Percentiles rank a stretch among this genome's conserved stretches.
phyloP scores from a whole-genome alignment of 37 sponge, comb jelly and placozoan species.

The Halichondria panicea region DNA sequence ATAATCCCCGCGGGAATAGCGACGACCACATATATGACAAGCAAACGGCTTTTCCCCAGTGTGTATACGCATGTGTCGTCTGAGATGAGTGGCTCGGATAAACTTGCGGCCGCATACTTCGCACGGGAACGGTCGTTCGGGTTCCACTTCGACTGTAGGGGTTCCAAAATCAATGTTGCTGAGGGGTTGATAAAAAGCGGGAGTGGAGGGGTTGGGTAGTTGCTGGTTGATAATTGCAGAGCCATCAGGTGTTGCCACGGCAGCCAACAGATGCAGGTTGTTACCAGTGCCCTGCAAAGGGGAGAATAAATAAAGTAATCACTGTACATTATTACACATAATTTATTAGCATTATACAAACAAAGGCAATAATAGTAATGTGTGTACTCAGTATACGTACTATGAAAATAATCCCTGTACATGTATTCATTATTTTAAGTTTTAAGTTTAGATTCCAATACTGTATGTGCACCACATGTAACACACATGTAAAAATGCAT shows the following conservation, averaged over 20 bases:
- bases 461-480: too few species aligned
- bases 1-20: conserved; percentile 74
- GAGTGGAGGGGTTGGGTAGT: conserved; percentile 1
- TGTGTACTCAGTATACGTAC: too few species aligned
- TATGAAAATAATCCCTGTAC: too few species aligned
- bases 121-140: conserved; percentile 58
- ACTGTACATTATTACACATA: too few species aligned
- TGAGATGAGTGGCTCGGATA: conserved; percentile 62
- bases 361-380: too few species aligned
- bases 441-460: too few species aligned
- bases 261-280: conserved; percentile 72
- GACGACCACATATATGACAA: conserved; percentile 75
- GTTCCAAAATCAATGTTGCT: not conserved
- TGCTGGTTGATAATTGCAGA: not conserved
- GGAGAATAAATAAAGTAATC: too few species aligned
- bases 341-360: too few species aligned
- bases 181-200: not conserved
- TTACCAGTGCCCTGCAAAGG: not conserved
- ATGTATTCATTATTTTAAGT: too few species aligned
- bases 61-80: conserved; percentile 75
- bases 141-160: conserved; percentile 1
- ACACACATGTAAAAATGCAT: too few species aligned
- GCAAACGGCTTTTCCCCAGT: conserved; percentile 80
- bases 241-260: conserved; percentile 74
- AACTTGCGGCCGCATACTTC: conserved; percentile 68